A percentile compares a stretch with the other conserved stretches of the same genome.
Evolutionary conservation across 2,888 invertebrate species (phyloP).

Genomic region (Gandaritis pyraliata): DNA sequence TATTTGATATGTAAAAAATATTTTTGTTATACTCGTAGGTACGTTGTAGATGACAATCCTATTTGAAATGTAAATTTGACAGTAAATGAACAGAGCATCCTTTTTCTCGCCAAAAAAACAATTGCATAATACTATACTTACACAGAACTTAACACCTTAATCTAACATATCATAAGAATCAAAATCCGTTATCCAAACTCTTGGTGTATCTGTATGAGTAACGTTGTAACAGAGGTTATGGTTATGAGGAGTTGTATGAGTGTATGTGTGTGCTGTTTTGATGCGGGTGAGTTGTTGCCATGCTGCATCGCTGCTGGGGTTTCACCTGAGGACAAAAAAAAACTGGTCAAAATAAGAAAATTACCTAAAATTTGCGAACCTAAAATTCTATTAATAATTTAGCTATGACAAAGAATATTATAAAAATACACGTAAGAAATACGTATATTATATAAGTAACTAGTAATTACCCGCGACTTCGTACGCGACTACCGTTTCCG

Average conservation of each 20-base stretch:
- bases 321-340: slow-evolving; percentile 81
- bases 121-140: slow-evolving; percentile 27
- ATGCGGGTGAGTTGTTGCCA: slow-evolving; percentile 81
- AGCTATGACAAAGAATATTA: too few relatives aligned
- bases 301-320: slow-evolving; percentile 90
- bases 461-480: too few relatives aligned
- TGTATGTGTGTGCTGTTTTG: slow-evolving; percentile 46
- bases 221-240: slow-evolving; percentile 52
- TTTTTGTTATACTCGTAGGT: too few relatives aligned
- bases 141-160: slow-evolving; percentile 37
- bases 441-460: too few relatives aligned
- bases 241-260: slow-evolving; percentile 51
- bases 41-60: too few relatives aligned
- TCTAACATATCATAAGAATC: slow-evolving; percentile 14
- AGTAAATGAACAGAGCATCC: too few relatives aligned
- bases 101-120: slow-evolving; percentile 29
- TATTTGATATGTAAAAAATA: too few relatives aligned
- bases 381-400: too few relatives aligned
- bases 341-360: background rate
- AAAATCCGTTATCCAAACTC: slow-evolving; percentile 67
- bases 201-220: slow-evolving; percentile 53
- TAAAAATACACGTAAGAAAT: too few relatives aligned
- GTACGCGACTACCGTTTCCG: too few relatives aligned
- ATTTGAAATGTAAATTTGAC: too few relatives aligned
- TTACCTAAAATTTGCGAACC: too few relatives aligned